Evolutionary conservation across 2,113 vertebrate species (phyloP).

Genomic region (Pantherophis guttatus): DNA sequence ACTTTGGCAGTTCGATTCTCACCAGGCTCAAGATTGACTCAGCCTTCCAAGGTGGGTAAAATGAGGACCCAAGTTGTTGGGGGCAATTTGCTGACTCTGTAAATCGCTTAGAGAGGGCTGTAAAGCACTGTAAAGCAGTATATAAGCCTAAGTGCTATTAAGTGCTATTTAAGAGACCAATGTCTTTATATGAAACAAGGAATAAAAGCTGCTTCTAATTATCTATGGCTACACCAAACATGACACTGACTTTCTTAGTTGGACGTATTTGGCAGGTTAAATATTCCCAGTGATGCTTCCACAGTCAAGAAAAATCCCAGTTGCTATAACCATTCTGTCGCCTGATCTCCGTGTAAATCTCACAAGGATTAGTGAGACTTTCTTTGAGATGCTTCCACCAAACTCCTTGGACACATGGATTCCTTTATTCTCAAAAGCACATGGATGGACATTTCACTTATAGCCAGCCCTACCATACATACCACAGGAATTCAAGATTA

Average conservation of each 20-base stretch:
- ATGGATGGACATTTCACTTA: not conserved
- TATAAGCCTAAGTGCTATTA: no score
- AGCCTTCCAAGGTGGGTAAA: no score
- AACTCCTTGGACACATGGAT: not conserved
- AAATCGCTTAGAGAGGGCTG: no score
- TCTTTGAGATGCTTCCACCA: not conserved
- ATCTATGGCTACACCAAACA: not conserved
- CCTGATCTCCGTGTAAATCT: not conserved
- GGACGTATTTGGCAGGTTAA: not conserved
- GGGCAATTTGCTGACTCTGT: no score
- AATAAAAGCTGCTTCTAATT: not conserved
- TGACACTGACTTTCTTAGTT: not conserved
- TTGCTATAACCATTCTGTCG: not conserved
- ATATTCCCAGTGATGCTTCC: not conserved
- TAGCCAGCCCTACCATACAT: not conserved
- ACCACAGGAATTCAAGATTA: not conserved
- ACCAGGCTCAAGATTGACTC: no score
- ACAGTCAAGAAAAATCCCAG: not conserved
- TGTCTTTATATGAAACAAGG: not conserved
- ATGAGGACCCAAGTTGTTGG: no score
- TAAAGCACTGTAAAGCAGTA: no score
- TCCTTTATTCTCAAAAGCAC: not conserved
- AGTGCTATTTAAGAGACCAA: not conserved
- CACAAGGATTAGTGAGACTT: not conserved
- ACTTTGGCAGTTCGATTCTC: no score